These are phyloP conservation scores for Indri indri DNA, from an alignment of 2,113 vertebrate species.

Conservation along the genomic window DNA sequence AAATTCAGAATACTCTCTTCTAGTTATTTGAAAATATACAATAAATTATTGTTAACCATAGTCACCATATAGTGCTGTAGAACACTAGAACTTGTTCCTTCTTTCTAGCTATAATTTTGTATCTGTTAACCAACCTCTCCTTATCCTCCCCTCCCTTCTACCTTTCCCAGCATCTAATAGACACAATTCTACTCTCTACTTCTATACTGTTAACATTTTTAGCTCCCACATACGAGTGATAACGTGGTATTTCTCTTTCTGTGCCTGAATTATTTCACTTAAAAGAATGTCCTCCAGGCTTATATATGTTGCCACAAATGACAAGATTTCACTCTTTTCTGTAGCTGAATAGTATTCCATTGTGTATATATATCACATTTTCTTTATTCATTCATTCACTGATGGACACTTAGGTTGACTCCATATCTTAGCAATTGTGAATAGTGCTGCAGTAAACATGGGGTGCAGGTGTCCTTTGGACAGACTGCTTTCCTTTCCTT, in stretches of 20 bases:
- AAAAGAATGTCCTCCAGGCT: neutral
- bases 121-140: neutral
- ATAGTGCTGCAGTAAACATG: neutral
- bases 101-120: neutral
- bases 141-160: neutral
- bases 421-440: neutral
- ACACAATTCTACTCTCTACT: neutral
- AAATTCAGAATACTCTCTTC: neutral
- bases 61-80: neutral
- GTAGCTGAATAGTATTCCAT: neutral
- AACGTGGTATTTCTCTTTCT: neutral
- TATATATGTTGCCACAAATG: neutral
- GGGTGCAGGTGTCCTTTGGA: neutral
- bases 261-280: neutral
- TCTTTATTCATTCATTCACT: neutral
- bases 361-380: neutral
- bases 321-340: neutral
- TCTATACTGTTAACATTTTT: neutral
- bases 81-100: neutral
- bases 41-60: neutral
- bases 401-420: neutral
- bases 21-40: neutral
- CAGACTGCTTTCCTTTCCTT: neutral
- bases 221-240: neutral
- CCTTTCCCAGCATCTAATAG: neutral